phyloP scores from a whole-genome alignment of 2,797 vertebrate species.

The Avahi laniger region DNA sequence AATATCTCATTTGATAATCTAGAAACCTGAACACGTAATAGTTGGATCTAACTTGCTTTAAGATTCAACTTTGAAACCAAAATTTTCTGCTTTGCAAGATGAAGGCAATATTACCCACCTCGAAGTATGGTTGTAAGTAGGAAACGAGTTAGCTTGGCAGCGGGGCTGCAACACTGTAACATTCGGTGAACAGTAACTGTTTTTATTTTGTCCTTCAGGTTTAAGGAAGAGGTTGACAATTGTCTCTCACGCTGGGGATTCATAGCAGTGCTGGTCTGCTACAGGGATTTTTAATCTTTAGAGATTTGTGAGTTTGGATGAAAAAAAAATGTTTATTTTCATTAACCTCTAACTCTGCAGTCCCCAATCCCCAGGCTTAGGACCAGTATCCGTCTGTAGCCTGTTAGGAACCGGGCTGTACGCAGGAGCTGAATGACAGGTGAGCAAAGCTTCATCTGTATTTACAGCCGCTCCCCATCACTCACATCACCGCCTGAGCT shows the following conservation, averaged over 20 bases:
- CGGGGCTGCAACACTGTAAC: neutral
- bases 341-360: neutral
- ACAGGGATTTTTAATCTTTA: neutral
- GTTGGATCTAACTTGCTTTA: neutral
- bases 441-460: too few species aligned
- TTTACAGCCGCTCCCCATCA: too few species aligned
- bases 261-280: neutral
- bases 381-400: too few species aligned
- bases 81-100: neutral
- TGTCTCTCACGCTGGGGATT: neutral
- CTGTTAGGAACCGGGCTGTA: too few species aligned
- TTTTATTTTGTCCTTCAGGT: neutral
- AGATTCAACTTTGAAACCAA: neutral
- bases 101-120: neutral
- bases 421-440: too few species aligned
- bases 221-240: neutral
- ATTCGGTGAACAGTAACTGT: neutral
- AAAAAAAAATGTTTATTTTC: neutral
- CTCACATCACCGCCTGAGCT: too few species aligned
- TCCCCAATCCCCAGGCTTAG: too few species aligned
- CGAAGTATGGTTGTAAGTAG: neutral
- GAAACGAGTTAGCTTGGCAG: neutral
- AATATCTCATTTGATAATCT: too few species aligned
- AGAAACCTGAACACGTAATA: neutral
- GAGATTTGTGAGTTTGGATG: neutral